Conservation (phyloP, 1,140 invertebrate species). For the Episyrphus balteatus region DNA sequence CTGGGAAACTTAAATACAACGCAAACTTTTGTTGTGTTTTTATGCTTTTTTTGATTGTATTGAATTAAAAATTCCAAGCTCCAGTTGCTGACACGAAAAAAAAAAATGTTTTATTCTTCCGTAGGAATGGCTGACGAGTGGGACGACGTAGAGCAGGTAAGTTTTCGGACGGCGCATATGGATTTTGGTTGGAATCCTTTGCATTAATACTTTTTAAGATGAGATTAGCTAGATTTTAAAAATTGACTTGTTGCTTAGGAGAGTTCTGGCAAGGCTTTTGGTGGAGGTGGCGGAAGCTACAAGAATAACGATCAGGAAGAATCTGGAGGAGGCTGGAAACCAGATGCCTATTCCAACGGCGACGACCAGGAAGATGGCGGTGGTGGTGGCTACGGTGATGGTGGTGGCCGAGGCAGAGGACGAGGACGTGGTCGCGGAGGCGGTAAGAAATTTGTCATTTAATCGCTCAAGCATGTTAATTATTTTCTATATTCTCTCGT, state of each 20-base stretch:
- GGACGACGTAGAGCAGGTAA: not conserved
- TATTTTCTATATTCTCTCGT: not conserved
- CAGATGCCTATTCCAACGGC: slow-evolving; percentile 10
- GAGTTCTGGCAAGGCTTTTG: not conserved
- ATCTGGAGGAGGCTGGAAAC: not conserved
- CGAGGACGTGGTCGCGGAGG: slow-evolving; percentile 12
- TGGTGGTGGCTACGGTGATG: slow-evolving; percentile 15
- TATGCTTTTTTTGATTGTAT: no score
- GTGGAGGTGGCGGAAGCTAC: not conserved
- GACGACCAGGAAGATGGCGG: slow-evolving; percentile 14
- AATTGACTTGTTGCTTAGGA: not conserved
- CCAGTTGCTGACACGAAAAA: no score
- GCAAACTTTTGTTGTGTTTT: no score
- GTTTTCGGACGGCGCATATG: not conserved
- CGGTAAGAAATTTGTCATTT: slow-evolving; percentile 4
- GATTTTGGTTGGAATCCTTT: not conserved
- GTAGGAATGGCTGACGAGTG: slow-evolving; percentile 1
- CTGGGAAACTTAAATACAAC: no score
- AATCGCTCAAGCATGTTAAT: not conserved
- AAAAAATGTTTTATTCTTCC: slow-evolving; percentile 4
- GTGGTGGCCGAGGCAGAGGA: slow-evolving; percentile 21
- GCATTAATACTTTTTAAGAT: not conserved
- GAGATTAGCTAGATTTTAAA: not conserved
- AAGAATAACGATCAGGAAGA: slow-evolving; percentile 16
- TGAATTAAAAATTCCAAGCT: no score